Percentiles rank a stretch among this genome's conserved stretches.
These are phyloP conservation scores for Percopsis transmontana DNA, from an alignment of 2,113 vertebrate genomes.

Conservation along the genomic window DNA sequence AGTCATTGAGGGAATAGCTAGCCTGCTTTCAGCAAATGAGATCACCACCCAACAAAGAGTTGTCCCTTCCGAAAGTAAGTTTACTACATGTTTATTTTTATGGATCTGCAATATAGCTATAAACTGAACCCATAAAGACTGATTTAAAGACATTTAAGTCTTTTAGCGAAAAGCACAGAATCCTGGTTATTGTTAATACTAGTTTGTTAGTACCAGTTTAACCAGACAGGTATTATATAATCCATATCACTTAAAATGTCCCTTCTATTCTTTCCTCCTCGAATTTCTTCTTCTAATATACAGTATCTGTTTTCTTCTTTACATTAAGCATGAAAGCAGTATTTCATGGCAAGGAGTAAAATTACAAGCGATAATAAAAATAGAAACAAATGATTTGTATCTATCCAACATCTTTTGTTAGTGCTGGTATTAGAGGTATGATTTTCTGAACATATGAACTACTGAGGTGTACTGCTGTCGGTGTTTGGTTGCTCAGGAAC, in stretches of 20 bases:
- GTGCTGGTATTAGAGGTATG: slow-evolving; percentile 27
- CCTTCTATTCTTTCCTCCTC: slow-evolving; percentile 44
- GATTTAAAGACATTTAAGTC: too few relatives aligned
- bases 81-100: slow-evolving; percentile 12
- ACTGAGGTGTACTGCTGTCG: slow-evolving; percentile 30
- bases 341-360: not conserved
- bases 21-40: not conserved
- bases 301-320: slow-evolving; percentile 33
- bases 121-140: not conserved
- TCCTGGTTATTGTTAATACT: slow-evolving; percentile 43
- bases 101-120: not conserved
- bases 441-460: slow-evolving; percentile 42
- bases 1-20: slow-evolving; percentile 4
- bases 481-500: slow-evolving; percentile 52
- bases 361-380: not conserved
- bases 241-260: slow-evolving; percentile 46
- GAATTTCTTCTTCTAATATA: slow-evolving; percentile 11
- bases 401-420: slow-evolving; percentile 8
- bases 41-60: not conserved
- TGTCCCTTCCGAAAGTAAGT: not conserved
- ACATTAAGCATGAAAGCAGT: slow-evolving; percentile 46
- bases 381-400: not conserved
- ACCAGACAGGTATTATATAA: slow-evolving; percentile 27
- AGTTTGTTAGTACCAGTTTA: too few relatives aligned
- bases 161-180: slow-evolving; percentile 20